These are phyloP conservation scores for Zaprionus bogoriensis DNA, from an alignment of 2,888 invertebrate species.

Conservation along the genomic window DNA sequence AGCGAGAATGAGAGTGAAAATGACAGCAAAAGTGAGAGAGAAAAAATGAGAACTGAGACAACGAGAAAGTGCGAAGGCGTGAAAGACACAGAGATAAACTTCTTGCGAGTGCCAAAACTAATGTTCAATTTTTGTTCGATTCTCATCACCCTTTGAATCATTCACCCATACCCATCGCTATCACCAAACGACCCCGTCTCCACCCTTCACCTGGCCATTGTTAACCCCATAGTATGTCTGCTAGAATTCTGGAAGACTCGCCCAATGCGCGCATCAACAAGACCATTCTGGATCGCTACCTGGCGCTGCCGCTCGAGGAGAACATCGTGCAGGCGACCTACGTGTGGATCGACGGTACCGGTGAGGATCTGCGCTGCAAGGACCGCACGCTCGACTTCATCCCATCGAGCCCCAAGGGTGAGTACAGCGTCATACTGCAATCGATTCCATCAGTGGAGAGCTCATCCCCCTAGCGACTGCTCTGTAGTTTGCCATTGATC, in stretches of 20 bases:
- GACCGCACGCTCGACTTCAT: conserved; percentile 93
- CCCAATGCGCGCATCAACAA: conserved; percentile 93
- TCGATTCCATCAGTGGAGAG: neutral
- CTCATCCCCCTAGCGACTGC: no score
- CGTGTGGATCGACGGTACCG: conserved; percentile 97
- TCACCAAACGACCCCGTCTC: neutral
- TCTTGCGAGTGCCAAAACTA: conserved; percentile 1
- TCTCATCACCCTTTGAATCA: no score
- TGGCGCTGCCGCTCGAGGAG: conserved; percentile 90
- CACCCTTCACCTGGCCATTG: neutral
- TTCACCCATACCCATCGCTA: neutral
- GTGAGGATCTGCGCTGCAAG: conserved; percentile 93
- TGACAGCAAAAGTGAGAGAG: no score
- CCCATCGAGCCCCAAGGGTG: conserved; percentile 90
- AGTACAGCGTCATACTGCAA: no score
- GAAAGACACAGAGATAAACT: neutral
- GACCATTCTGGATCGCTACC: conserved; percentile 88
- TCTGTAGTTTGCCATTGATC: no score
- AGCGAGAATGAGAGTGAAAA: no score
- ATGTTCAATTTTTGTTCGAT: conserved; percentile 5
- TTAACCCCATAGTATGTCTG: conserved; percentile 73
- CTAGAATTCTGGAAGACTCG: conserved; percentile 86
- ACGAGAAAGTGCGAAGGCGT: neutral
- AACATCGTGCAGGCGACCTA: conserved; percentile 93
- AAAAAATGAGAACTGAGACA: no score